A percentile compares a stretch with the other conserved stretches of the same genome.
Conservation (phyloP, 2,797 vertebrate species). For the Petrocephalus schoutedeni region DNA sequence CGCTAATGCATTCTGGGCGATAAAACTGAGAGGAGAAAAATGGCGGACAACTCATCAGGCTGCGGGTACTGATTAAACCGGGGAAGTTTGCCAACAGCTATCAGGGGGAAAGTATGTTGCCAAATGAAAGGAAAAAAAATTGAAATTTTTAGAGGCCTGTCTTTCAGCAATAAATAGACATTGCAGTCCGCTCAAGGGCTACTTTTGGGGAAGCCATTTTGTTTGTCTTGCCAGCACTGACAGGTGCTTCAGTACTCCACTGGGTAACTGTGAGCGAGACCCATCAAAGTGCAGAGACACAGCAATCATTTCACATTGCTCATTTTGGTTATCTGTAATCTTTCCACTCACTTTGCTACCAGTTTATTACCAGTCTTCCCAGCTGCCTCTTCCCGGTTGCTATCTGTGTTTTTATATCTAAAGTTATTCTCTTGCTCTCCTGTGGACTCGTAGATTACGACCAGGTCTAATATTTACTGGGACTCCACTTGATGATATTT, state of each 20-base stretch:
- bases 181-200: constrained; percentile 20
- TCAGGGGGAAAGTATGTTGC: constrained; percentile 18
- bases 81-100: constrained; percentile 14
- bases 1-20: constrained; percentile 15
- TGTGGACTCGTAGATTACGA: neutral
- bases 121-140: constrained; percentile 16
- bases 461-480: neutral
- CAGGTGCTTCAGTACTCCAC: constrained; percentile 1
- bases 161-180: constrained; percentile 32
- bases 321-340: neutral
- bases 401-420: neutral
- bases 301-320: neutral
- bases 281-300: neutral
- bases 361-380: neutral
- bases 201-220: constrained; percentile 26
- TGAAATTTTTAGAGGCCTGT: constrained; percentile 24
- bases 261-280: neutral
- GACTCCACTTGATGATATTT: neutral
- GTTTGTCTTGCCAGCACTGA: constrained; percentile 30
- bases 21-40: constrained; percentile 17
- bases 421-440: neutral
- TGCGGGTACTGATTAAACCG: constrained; percentile 23
- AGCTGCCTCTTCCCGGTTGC: neutral
- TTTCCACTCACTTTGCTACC: neutral
- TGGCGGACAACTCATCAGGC: constrained; percentile 15